Evolutionary conservation across 1,140 invertebrate species (phyloP), one percentile per base, ranked within the genome.

Genomic region (Lordiphosa stackelbergi): DNA sequence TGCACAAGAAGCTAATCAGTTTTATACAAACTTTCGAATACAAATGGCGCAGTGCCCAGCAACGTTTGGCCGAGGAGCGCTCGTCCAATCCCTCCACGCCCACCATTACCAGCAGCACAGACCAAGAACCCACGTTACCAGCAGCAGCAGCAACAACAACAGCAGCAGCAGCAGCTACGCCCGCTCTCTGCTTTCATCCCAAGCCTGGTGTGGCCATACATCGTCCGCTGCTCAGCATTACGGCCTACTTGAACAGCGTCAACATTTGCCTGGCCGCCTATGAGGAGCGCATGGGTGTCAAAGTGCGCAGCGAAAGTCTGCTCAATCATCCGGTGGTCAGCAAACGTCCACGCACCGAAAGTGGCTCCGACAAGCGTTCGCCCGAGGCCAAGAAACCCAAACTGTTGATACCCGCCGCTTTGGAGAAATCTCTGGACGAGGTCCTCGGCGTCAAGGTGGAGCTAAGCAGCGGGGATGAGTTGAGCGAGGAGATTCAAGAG

Each of bases 1-100:
- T 96, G 43, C 94, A 96, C 66, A 92, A 94, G 57, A 90, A 93
- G 12, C 88, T 97, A 3, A 89, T 91, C 7, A 91, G 91, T 41
- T 88, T 97, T 12, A 90, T 97, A n/a, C 89, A 89, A 53, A 95
- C 92, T 85, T 90, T 98, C 46, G 91, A 94, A 72, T 90, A 91
- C 62, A 92, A 94, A 69, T 98, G 96, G 91, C 90, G 85, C 87
- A 89, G 88, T 46, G 87, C 73, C 69, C 88, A 90, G 72, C 87
- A 88, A 69, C 90, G 88, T 87, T 85, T 88, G 90, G 45, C 62
- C 7, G 85, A 87, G 34, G 61, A 85, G 28, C 48, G 73, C 11
- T 5, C 22, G 24, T 2, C 24, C 3, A 16, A 40, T 11, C 41
- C 4, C 28, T 5, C 10, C 41, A n/a, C 38, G 9, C 6, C 16